Percentiles rank a stretch among this genome's conserved stretches.
Conservation (phyloP, 2,888 invertebrate species). For the Chirona hameri region DNA sequence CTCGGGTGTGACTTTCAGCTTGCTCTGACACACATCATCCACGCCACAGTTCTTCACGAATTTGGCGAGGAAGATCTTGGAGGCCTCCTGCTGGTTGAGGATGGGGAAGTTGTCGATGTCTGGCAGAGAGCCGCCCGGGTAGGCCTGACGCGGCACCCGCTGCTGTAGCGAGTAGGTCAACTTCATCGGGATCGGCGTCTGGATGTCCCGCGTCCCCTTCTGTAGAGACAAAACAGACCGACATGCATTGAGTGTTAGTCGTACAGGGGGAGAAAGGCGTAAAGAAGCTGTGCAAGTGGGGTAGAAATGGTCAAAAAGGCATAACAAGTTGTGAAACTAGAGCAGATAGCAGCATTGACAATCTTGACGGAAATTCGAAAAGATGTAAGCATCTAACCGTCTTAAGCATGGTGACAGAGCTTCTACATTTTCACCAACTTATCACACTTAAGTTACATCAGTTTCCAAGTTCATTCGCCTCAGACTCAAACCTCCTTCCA, state of each 20-base stretch:
- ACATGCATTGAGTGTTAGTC: too few species aligned
- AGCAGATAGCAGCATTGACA: too few species aligned
- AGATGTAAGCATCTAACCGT: too few species aligned
- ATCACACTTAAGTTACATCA: too few species aligned
- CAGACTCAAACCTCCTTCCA: too few species aligned
- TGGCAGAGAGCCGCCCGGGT: slow-evolving; percentile 57
- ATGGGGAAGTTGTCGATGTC: slow-evolving; percentile 77
- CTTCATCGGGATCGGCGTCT: slow-evolving; percentile 79
- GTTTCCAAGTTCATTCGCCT: too few species aligned
- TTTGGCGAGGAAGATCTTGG: slow-evolving; percentile 70
- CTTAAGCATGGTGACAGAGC: too few species aligned
- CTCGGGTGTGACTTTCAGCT: slow-evolving; percentile 54
- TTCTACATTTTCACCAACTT: too few species aligned
- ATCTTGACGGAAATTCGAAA: too few species aligned
- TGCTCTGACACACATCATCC: slow-evolving; percentile 81
- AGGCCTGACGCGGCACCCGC: slow-evolving; percentile 54
- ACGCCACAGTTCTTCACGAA: slow-evolving; percentile 89
- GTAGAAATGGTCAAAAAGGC: too few species aligned
- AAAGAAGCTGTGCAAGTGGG: slow-evolving; percentile 38
- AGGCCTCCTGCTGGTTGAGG: slow-evolving; percentile 77
- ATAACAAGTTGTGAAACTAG: too few species aligned
- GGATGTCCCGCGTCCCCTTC: slow-evolving; percentile 81
- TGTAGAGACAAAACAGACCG: slow-evolving; percentile 41
- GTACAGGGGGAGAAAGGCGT: slow-evolving; percentile 33
- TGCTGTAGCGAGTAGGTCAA: slow-evolving; percentile 78